These are phyloP conservation scores for Chelidonichthys spinosus DNA, from an alignment of 2,797 vertebrate species.

Conservation along the genomic window DNA sequence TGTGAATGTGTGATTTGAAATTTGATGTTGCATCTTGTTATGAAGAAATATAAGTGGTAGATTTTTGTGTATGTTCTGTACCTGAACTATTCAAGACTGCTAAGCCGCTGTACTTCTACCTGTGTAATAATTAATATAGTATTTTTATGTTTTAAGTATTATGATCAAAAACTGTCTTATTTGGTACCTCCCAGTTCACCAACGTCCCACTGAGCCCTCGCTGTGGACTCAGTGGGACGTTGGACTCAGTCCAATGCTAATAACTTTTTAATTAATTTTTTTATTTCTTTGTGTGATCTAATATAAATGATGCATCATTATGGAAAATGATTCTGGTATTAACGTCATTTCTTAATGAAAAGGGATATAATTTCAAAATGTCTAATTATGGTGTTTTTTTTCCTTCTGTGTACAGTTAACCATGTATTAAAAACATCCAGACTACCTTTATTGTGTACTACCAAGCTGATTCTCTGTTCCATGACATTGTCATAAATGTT, in stretches of 20 bases:
- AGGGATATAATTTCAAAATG: conserved; percentile 97
- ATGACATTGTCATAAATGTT: conserved; percentile 53
- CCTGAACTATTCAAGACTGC: conserved; percentile 87
- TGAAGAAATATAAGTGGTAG: conserved; percentile 90
- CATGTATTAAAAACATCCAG: conserved; percentile 94
- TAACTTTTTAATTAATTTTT: conserved; percentile 86
- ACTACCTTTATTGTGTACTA: conserved; percentile 82
- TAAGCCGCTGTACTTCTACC: conserved; percentile 86
- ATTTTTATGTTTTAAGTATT: conserved; percentile 89
- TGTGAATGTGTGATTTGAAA: conserved; percentile 89
- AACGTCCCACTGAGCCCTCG: conserved; percentile 71
- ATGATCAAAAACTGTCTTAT: conserved; percentile 85
- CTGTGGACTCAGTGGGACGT: conserved; percentile 74
- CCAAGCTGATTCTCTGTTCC: conserved; percentile 83
- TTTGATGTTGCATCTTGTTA: conserved; percentile 90
- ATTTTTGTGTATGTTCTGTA: conserved; percentile 87
- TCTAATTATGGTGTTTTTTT: conserved; percentile 94
- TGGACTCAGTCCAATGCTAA: conserved; percentile 85
- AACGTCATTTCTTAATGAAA: conserved; percentile 99
- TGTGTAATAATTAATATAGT: conserved; percentile 87
- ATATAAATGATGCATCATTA: conserved; percentile 88
- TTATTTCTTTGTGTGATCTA: conserved; percentile 88
- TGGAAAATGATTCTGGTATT: conserved; percentile 94
- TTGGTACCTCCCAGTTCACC: conserved; percentile 85
- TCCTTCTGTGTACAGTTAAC: conserved; percentile 94